Percentiles rank a stretch among this genome's conserved stretches.
phyloP scores from a whole-genome alignment of 92 coral and sea anemone genomes.

The Blastomussa wellsi region DNA sequence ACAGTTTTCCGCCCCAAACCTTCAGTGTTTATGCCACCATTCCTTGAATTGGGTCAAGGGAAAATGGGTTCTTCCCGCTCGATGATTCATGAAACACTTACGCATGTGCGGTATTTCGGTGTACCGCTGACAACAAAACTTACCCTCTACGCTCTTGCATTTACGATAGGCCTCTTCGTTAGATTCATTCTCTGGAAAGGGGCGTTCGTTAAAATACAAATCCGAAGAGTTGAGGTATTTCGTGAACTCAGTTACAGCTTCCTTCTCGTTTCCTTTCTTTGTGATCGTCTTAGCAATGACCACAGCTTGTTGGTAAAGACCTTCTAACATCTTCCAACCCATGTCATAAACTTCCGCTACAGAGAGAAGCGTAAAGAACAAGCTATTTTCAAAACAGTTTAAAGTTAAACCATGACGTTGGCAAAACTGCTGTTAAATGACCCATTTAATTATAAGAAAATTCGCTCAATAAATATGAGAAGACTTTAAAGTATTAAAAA shows the following conservation, averaged over 20 bases:
- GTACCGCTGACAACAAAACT: too few relatives aligned
- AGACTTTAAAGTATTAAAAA: too few relatives aligned
- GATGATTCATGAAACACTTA: too few relatives aligned
- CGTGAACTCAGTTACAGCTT: slow-evolving; percentile 45
- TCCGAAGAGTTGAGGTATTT: slow-evolving; percentile 47
- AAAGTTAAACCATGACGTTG: too few relatives aligned
- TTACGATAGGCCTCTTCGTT: slow-evolving; percentile 44
- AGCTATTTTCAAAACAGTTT: background rate
- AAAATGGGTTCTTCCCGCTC: too few relatives aligned
- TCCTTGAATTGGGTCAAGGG: too few relatives aligned
- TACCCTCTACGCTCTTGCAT: slow-evolving; percentile 14
- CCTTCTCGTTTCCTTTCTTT: slow-evolving; percentile 16
- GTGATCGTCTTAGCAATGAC: slow-evolving; percentile 51
- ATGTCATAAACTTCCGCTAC: slow-evolving; percentile 35
- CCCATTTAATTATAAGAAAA: too few relatives aligned
- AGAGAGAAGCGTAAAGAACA: background rate
- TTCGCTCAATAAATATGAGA: too few relatives aligned
- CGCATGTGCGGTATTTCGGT: too few relatives aligned
- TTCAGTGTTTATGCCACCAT: too few relatives aligned
- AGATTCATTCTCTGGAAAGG: slow-evolving; percentile 63
- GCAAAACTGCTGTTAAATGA: too few relatives aligned
- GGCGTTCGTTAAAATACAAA: slow-evolving; percentile 44
- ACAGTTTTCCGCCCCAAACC: too few relatives aligned
- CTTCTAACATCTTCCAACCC: slow-evolving; percentile 57
- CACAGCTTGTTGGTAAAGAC: slow-evolving; percentile 43